Conservation (phyloP, 2,113 vertebrate species). For the Eclectus roratus region DNA sequence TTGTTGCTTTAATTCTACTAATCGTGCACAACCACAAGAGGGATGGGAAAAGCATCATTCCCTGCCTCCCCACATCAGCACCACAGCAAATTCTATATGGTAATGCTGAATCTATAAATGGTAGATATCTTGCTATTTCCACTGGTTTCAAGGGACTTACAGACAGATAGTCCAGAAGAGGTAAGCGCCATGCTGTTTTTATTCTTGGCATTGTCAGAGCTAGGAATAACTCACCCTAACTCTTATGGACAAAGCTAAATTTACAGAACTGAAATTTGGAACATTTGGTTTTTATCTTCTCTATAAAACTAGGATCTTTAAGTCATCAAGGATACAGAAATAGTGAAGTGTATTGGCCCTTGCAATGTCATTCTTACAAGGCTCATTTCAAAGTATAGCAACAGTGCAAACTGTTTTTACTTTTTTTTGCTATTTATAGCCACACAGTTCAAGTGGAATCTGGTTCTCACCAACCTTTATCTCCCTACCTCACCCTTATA, state of each 20-base stretch:
- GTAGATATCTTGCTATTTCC: neutral
- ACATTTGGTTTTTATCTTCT: neutral
- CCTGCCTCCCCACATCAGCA: neutral
- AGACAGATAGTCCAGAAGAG: neutral
- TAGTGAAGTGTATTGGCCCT: neutral
- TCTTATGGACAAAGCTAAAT: neutral
- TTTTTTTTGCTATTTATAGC: neutral
- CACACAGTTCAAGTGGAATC: neutral
- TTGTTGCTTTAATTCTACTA: neutral
- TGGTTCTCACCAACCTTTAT: neutral
- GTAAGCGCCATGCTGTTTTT: neutral
- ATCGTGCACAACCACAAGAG: neutral
- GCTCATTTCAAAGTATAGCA: neutral
- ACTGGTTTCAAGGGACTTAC: neutral
- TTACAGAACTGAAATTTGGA: neutral
- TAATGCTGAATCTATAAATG: neutral
- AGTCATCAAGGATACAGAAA: neutral
- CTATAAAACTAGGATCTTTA: neutral
- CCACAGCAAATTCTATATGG: neutral
- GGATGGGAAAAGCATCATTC: neutral
- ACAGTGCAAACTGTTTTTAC: neutral
- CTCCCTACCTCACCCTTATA: neutral
- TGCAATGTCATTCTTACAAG: neutral
- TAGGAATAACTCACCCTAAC: slow-evolving; percentile 1
- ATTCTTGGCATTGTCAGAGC: neutral